Evolutionary conservation across 2,888 invertebrate genomes (phyloP), one percentile per base, ranked within the genome.

Genomic region (Seira ritae): DNA sequence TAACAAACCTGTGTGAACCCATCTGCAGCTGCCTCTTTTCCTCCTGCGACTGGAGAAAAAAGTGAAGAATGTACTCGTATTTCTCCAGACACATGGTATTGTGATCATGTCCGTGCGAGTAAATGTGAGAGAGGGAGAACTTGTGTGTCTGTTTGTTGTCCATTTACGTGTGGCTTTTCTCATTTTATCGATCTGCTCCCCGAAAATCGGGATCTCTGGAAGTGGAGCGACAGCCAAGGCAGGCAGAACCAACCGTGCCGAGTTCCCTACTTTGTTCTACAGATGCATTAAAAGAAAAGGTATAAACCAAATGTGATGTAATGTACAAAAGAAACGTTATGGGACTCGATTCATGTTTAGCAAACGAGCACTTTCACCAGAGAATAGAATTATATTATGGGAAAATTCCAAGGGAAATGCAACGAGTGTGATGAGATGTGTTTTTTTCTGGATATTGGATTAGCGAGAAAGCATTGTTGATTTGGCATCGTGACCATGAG

Each of bases 151-250:
- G 72, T 72, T 72, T 80, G 72, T 74, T 74, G 60, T 80, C 46
- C 22, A 69, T 42, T 12, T 42, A 42, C 42, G 60, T 74, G 62
- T 69, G 70, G 70, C 66, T 80, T 80, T 80, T 80, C 37, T 80
- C 80, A 74, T 62, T 69, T 68, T 80, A 80, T 80, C 80, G 80
- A 80, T 80, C 80, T 68, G 12, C 65, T 17, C 50, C 62, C 69
- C 80, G 69, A 12, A 75, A 80, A 80, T 74, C 69, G 80, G 75
- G 73, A 80, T n/a, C n/a, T 74, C 69, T 74, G 31, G 80, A 80
- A 75, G 74, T 68, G 74, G 42, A 42, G 12, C 42, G 12, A 42
- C 6, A 42, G 12, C 42, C 42, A 8, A 42, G 12, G 42, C 6
- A 42, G 6, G 42, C 12, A n/a, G 42, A 42, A 42, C 42, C 42